phyloP scores from a whole-genome alignment of 2,888 invertebrate species.

The Hirudinaria manillensis region DNA sequence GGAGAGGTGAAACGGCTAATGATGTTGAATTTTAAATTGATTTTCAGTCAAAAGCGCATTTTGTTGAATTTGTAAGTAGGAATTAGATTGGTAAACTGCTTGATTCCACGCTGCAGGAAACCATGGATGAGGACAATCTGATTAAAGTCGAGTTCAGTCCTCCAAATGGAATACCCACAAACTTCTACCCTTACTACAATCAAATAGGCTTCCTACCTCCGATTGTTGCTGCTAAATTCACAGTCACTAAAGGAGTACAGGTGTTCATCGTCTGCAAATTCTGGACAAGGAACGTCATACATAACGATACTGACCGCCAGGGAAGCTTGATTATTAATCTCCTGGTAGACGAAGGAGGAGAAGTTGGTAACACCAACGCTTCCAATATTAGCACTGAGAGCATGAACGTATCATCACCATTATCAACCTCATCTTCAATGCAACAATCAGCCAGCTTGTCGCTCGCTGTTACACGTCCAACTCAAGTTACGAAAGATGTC shows the following conservation, averaged over 20 bases:
- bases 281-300: conserved; percentile 10
- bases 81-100: not conserved
- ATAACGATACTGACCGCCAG: conserved; percentile 7
- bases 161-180: not conserved
- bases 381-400: too few species aligned
- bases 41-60: too few species aligned
- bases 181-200: conserved; percentile 19
- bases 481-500: too few species aligned
- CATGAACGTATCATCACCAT: too few species aligned
- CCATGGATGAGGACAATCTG: not conserved
- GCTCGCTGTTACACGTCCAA: too few species aligned
- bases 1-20: conserved; percentile 3
- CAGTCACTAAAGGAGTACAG: not conserved
- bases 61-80: too few species aligned
- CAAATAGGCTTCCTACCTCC: conserved; percentile 8
- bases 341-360: not conserved
- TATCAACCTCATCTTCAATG: too few species aligned
- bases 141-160: conserved; percentile 12
- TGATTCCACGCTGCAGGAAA: not conserved
- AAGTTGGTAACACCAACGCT: too few species aligned
- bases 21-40: not conserved
- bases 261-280: conserved; percentile 2
- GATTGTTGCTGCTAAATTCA: not conserved
- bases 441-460: too few species aligned
- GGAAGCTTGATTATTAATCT: not conserved